Conservation (phyloP, 2,113 vertebrate species). For the Percopsis transmontana region DNA sequence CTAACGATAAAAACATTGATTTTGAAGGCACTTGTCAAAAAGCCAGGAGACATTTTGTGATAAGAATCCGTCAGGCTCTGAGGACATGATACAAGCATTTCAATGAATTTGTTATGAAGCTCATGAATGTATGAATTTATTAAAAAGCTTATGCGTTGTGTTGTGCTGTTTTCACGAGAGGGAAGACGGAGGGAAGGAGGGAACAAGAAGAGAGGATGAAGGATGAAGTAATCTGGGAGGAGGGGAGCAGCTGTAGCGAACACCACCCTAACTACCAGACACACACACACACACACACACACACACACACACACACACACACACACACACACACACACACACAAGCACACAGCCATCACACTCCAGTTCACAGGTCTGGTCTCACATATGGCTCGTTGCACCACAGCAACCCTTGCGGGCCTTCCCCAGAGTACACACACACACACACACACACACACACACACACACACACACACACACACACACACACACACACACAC, state of each 20-base stretch:
- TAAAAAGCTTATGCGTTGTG: background rate
- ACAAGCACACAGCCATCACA: conserved; percentile 17
- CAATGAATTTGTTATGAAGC: too few relatives aligned
- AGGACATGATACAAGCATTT: too few relatives aligned
- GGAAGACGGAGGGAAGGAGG: background rate
- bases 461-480: background rate
- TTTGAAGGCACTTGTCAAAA: too few relatives aligned
- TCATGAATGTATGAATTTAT: too few relatives aligned
- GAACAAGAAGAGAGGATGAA: background rate
- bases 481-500: background rate
- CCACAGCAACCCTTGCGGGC: conserved; percentile 8
- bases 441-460: conserved; percentile 4
- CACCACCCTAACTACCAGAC: background rate
- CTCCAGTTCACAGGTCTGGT: conserved; percentile 27
- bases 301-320: background rate
- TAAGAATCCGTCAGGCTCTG: too few relatives aligned
- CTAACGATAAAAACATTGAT: too few relatives aligned
- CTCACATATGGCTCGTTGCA: conserved; percentile 42
- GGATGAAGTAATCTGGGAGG: background rate
- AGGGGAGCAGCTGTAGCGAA: background rate
- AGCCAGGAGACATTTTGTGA: too few relatives aligned
- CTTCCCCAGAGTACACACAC: background rate
- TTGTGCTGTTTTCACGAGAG: background rate
- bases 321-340: conserved; percentile 1
- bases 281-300: conserved; percentile 2